A percentile compares a stretch with the other conserved stretches of the same genome.
Evolutionary conservation across 2,113 vertebrate species (phyloP).

Genomic region (Bagarius yarrelli): DNA sequence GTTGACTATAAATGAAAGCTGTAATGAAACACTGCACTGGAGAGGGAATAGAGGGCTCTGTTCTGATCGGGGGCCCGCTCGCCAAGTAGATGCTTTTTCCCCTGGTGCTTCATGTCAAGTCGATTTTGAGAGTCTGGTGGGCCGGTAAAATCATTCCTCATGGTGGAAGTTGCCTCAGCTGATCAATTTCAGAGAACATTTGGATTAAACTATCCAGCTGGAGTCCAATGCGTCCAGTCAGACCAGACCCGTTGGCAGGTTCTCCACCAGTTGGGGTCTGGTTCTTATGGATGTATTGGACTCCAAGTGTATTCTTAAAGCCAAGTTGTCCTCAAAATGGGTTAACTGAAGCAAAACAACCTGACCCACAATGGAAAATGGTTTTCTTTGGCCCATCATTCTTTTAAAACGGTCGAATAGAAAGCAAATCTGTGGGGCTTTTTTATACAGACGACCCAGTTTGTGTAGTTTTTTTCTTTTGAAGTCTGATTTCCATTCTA

Average conservation of each 20-base stretch:
- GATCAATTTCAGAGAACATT: neutral
- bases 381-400: too few species aligned
- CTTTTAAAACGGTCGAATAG: too few species aligned
- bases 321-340: too few species aligned
- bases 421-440: neutral
- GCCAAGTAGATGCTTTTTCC: neutral
- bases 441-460: neutral
- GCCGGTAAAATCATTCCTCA: slow-evolving; percentile 22
- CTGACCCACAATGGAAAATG: too few species aligned
- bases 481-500: neutral
- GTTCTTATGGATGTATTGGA: too few species aligned
- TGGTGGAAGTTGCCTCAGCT: slow-evolving; percentile 21
- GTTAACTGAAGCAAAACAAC: too few species aligned
- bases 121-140: neutral
- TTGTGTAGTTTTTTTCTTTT: neutral
- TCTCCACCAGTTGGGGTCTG: neutral
- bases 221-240: too few species aligned
- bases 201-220: neutral
- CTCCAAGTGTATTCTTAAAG: too few species aligned
- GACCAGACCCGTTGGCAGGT: neutral
- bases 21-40: slow-evolving; percentile 17
- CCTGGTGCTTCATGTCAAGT: neutral
- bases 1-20: neutral
- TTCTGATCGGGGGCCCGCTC: neutral
- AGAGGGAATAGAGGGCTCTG: neutral